Evolutionary conservation across 2,888 invertebrate species (phyloP), one percentile per base, ranked within the genome.

Genomic region (Coelinius sp.): DNA sequence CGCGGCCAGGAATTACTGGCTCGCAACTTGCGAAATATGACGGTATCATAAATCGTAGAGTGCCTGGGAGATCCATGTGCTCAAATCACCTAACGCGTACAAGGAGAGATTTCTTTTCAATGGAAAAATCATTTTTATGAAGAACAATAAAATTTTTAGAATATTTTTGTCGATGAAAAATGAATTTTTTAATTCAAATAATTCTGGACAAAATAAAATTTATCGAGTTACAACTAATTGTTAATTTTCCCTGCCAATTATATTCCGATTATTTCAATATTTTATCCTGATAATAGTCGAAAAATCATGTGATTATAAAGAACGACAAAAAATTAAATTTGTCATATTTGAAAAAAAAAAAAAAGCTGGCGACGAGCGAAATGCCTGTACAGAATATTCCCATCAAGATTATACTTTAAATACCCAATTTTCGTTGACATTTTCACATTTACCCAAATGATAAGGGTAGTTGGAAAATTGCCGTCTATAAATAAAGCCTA

Each of bases 1-100:
- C 82, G 80, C 88, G 88, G 88, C 89, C 89, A 89, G 89, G 89
- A 90, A 90, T 90, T 90, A 90, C 90, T 89, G 89, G 89, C 89
- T 88, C 88, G 90, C 89, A 89, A 89, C 89, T 90, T 89, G 89
- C 89, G 89, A 90, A 90, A 90, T 90, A 89, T 90, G 90, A 90
- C 89, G 89, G 89, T 85, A 88, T 89, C 90, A 89, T 90, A 90
- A 90, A 90, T 90, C 81, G 84, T 87, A 87, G 84, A 44, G 38
- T 64, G 41, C 38, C 38, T 49, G 44, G 14, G 22, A 56, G 68
- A 68, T 49, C 62, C 49, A 64, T 49, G 70, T 64, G 70, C 70
- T 25, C 14, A 24, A 63, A 68, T 63, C 63, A 24, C 63, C 41
- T 63, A 24, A 41, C 41, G 24, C 41, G 14, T n/a, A 14, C 27